phyloP scores from a whole-genome alignment of 30 jellyfish, hydroid and myxozoan genomes.

The Hydractinia echinata region DNA sequence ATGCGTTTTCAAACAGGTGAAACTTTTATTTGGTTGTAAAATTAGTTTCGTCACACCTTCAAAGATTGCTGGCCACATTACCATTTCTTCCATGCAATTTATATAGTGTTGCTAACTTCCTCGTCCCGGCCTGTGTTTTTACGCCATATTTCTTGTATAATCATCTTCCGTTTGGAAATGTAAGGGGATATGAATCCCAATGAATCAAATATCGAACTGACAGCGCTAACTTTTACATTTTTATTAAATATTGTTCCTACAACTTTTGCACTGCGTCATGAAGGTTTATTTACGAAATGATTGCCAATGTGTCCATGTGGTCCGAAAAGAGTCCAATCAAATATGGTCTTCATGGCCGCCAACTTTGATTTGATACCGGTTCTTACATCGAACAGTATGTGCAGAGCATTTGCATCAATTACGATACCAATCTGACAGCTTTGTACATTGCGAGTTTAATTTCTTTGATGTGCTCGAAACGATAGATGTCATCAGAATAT shows the following conservation, averaged over 20 bases:
- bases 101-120: background rate
- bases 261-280: background rate
- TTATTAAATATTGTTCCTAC: background rate
- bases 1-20: background rate
- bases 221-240: background rate
- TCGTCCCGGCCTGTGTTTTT: background rate
- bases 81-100: too few relatives aligned
- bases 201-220: background rate
- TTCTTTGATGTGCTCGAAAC: background rate
- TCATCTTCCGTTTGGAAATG: background rate
- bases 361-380: background rate
- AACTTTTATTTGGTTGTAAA: background rate
- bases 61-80: too few relatives aligned
- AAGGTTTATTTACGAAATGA: background rate
- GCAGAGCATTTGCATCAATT: constrained; percentile 6
- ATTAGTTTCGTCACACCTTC: too few relatives aligned
- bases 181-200: too few relatives aligned
- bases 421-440: background rate
- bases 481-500: background rate
- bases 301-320: background rate
- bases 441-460: background rate
- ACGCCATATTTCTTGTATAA: background rate
- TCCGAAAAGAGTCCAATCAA: constrained; percentile 13
- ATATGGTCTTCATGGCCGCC: background rate
- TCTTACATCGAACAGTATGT: background rate